Evolutionary conservation across 2,797 vertebrate species (phyloP).

Genomic region (Bradypodion ventrale): DNA sequence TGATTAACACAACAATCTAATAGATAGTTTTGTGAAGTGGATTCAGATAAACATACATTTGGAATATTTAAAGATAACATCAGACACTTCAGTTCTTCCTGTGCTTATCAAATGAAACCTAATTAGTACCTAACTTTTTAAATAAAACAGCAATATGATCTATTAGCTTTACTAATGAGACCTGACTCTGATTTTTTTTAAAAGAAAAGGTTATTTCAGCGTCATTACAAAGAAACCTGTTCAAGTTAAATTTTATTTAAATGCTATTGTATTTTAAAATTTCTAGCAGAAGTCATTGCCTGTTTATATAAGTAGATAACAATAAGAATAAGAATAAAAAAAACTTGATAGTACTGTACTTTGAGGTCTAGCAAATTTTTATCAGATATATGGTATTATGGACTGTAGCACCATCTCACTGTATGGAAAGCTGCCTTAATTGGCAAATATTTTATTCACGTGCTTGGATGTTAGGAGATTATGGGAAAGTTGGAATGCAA

Average conservation of each 20-base stretch:
- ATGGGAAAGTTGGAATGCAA: too few relatives aligned
- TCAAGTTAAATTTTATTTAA: conserved; percentile 53
- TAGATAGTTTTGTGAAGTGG: conserved; percentile 42
- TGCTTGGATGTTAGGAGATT: neutral
- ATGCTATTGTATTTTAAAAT: conserved; percentile 40
- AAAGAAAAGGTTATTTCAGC: conserved; percentile 50
- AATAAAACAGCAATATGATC: conserved; percentile 52
- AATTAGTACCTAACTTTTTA: conserved; percentile 55
- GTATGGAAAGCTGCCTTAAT: neutral
- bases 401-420: too few relatives aligned
- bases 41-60: conserved; percentile 52
- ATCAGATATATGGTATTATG: too few relatives aligned
- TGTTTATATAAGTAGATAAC: conserved; percentile 37
- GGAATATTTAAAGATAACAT: conserved; percentile 55
- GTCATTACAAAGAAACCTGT: conserved; percentile 41
- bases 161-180: conserved; percentile 53
- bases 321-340: too few relatives aligned
- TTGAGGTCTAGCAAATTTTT: too few relatives aligned
- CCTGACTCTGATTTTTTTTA: conserved; percentile 37
- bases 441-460: neutral
- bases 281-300: conserved; percentile 37
- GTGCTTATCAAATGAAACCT: conserved; percentile 55
- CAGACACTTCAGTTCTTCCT: conserved; percentile 53
- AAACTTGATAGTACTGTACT: too few relatives aligned
- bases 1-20: conserved; percentile 51